phyloP scores from a whole-genome alignment of 2,888 invertebrate genomes.

The Galerucella calmariensis region DNA sequence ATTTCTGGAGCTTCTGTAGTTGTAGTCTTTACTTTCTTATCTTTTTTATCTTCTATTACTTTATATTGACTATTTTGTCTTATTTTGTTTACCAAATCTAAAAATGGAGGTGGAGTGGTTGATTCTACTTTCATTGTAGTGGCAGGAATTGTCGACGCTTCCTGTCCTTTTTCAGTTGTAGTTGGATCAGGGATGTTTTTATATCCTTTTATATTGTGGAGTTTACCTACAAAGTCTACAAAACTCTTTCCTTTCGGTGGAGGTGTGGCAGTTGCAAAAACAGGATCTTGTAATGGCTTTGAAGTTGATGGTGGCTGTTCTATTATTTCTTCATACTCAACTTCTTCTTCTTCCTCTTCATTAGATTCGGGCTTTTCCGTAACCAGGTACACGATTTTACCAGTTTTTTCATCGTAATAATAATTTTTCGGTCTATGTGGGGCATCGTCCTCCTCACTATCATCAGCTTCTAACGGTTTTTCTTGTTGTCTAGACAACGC shows the following conservation, averaged over 20 bases:
- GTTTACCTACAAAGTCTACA: conserved; percentile 57
- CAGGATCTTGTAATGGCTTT: conserved; percentile 50
- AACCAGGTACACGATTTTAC: conserved; percentile 60
- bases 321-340: conserved; percentile 53
- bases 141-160: conserved; percentile 44
- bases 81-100: conserved; percentile 58
- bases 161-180: conserved; percentile 53
- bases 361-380: conserved; percentile 49
- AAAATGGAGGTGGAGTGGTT: conserved; percentile 59
- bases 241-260: conserved; percentile 55
- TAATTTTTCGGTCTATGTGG: conserved; percentile 61
- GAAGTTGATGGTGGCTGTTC: conserved; percentile 40
- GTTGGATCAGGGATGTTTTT: conserved; percentile 60
- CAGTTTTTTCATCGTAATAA: conserved; percentile 61
- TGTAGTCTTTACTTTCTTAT: conserved; percentile 44
- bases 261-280: conserved; percentile 52
- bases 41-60: conserved; percentile 57
- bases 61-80: conserved; percentile 55
- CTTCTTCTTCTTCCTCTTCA: conserved; percentile 51
- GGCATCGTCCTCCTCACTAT: conserved; percentile 61
- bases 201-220: conserved; percentile 57
- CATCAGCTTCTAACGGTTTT: conserved; percentile 35
- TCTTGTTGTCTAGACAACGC: conserved; percentile 52
- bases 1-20: conserved; percentile 46
- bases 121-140: conserved; percentile 48